Evolutionary conservation across 2,113 vertebrate genomes (phyloP).

Genomic region (Ptilonorhynchus violaceus): DNA sequence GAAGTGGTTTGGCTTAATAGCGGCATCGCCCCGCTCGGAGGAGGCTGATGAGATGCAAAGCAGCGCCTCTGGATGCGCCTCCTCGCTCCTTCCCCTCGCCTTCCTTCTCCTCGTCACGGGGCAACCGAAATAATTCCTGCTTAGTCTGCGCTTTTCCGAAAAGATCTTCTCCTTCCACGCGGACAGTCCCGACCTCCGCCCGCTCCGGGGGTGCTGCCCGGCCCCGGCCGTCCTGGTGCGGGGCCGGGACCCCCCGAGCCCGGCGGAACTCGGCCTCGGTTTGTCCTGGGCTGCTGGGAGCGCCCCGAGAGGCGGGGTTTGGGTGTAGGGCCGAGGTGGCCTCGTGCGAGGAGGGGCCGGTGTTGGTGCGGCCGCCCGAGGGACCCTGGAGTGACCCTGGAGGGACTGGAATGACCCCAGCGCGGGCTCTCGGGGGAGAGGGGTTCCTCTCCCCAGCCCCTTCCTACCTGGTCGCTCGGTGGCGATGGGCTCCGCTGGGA

Average conservation of each 20-base stretch:
- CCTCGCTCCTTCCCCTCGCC: background rate
- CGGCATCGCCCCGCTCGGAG: constrained; percentile 20
- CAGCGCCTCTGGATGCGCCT: background rate
- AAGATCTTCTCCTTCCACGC: background rate
- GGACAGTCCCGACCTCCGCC: background rate
- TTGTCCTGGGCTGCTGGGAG: background rate
- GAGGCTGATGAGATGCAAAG: constrained; percentile 46
- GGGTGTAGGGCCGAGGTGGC: accelerated
- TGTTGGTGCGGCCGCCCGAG: accelerated
- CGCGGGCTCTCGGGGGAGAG: accelerated
- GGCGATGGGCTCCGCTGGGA: accelerated
- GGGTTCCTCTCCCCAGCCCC: background rate
- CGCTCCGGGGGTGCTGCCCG: background rate
- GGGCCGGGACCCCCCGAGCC: background rate
- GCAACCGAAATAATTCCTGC: constrained; percentile 26
- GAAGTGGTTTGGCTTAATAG: background rate
- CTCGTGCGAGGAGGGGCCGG: accelerated
- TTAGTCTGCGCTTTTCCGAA: background rate
- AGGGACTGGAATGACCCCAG: background rate
- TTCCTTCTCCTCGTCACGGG: background rate
- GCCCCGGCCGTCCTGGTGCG: background rate
- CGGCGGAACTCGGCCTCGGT: accelerated
- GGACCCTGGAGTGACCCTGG: background rate
- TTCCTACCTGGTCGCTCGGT: accelerated
- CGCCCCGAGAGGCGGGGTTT: accelerated